Evolutionary conservation across 2,113 vertebrate species (phyloP), one percentile per base, ranked within the genome.

Genomic region (Lucifuga dentata): DNA sequence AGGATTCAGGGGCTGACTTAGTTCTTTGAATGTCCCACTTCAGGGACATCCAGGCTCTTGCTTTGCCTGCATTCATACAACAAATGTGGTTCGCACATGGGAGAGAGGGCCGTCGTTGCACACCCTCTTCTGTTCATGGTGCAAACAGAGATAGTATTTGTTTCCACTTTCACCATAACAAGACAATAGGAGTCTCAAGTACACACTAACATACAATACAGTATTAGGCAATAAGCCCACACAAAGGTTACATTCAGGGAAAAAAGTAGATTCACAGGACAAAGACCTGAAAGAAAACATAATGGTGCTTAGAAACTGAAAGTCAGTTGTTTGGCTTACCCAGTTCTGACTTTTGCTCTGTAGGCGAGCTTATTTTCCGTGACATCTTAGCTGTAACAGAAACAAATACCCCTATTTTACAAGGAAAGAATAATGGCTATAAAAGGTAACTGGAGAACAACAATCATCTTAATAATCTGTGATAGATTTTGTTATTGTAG

Each of bases 341-440:
- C 92, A 92, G 82, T 74, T 98, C 96, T 89, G 94, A 90, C 93
- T 97, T 99, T 93, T 96, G 94, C 86, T 98, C 97, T 88, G 92
- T 93, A 93, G 95, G 93, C 81, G 95, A 95, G 93, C 94, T 98
- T 94, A 99, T 95, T 94, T 98, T 99, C 92, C 97, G 95, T 89
- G 98, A 99, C 95, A 98, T 97, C 95, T 95, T 99, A 87, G 98
- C 98, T 99, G 96, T 80, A 93, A 93, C 77, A 92, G 82, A 92
- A 87, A 91, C 78, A 93, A 75, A 91, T 45, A 88, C 24, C 55
- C 56, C 65, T 29, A 51, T 56, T 85, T 77, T 73, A 72, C 13
- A 39, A 57, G 50, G 36, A 61, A 65, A 70, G 5, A 69, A 39
- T 16, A 23, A 36, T 2, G 19, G 11, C 53, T 65, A 40, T 48